Conservation (phyloP, 2,888 invertebrate genomes). For the Trichacis sp. region DNA sequence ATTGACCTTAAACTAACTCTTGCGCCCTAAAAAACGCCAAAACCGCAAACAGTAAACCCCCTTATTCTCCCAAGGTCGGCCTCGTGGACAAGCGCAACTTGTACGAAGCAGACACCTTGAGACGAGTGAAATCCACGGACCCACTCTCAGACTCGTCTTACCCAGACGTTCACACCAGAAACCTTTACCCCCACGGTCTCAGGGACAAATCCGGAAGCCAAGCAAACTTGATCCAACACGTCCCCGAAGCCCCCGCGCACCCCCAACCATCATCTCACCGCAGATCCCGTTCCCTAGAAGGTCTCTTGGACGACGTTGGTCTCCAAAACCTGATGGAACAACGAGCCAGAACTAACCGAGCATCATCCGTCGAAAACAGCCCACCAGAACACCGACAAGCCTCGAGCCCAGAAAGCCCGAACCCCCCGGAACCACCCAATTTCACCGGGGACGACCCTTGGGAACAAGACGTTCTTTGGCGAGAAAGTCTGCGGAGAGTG, state of each 20-base stretch:
- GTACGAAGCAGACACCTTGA: conserved; percentile 77
- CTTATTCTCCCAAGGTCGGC: conserved; percentile 50
- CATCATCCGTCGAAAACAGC: conserved; percentile 22
- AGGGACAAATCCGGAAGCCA: conserved; percentile 60
- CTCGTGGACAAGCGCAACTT: conserved; percentile 78
- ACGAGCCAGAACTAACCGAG: conserved; percentile 51
- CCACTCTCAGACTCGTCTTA: conserved; percentile 59
- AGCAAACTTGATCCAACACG: conserved; percentile 31
- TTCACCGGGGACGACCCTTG: conserved; percentile 75
- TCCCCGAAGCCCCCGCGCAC: conserved; percentile 16
- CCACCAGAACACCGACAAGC: background rate
- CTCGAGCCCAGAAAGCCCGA: background rate
- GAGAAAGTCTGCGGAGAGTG: conserved; percentile 82
- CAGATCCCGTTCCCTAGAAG: conserved; percentile 73
- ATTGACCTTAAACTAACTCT: too few species aligned
- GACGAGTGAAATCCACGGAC: conserved; percentile 68
- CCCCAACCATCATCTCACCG: conserved; percentile 63
- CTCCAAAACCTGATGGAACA: conserved; percentile 59
- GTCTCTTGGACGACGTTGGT: conserved; percentile 71
- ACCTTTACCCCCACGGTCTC: conserved; percentile 67
- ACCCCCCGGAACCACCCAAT: conserved; percentile 5
- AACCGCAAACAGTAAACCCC: too few species aligned
- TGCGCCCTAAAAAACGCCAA: too few species aligned
- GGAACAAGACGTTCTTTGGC: conserved; percentile 87
- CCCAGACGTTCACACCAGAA: conserved; percentile 56